A percentile compares a stretch with the other conserved stretches of the same genome.
Evolutionary conservation across 1,140 invertebrate genomes (phyloP).

Genomic region (Xylocopa sonorina): DNA sequence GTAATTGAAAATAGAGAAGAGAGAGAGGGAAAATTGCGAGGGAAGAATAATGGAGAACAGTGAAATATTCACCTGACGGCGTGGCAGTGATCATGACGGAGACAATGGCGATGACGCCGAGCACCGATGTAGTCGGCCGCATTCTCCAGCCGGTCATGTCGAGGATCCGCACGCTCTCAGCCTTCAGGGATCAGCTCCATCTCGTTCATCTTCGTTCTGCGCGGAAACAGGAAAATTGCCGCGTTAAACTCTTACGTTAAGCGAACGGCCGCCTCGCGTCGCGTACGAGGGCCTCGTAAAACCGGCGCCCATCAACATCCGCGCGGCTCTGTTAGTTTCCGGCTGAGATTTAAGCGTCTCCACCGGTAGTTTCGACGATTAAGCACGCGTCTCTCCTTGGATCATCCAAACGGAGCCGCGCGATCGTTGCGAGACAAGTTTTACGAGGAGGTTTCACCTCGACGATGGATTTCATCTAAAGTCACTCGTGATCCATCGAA

Average conservation of each 20-base stretch:
- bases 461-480: neutral
- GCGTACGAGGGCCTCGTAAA: slow-evolving; percentile 12
- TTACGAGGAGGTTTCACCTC: neutral
- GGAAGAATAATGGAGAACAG: neutral
- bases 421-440: neutral
- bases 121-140: slow-evolving; percentile 71
- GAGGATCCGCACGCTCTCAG: slow-evolving; percentile 60
- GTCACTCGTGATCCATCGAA: neutral
- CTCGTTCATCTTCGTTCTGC: slow-evolving; percentile 66
- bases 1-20: no score
- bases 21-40: no score
- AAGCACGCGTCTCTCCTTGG: neutral
- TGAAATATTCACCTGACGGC: slow-evolving; percentile 64
- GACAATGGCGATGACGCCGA: slow-evolving; percentile 78
- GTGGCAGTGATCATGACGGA: slow-evolving; percentile 71
- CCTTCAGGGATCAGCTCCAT: slow-evolving; percentile 77
- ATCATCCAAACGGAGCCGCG: neutral
- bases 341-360: slow-evolving; percentile 18
- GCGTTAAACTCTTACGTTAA: slow-evolving; percentile 36
- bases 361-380: slow-evolving; percentile 12
- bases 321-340: slow-evolving; percentile 9
- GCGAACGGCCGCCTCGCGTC: no score
- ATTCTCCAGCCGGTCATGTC: slow-evolving; percentile 72
- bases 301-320: neutral
- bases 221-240: slow-evolving; percentile 33